Evolutionary conservation across 2,888 invertebrate genomes (phyloP), one percentile per base, ranked within the genome.

Genomic region (Synanthedon tipuliformis): DNA sequence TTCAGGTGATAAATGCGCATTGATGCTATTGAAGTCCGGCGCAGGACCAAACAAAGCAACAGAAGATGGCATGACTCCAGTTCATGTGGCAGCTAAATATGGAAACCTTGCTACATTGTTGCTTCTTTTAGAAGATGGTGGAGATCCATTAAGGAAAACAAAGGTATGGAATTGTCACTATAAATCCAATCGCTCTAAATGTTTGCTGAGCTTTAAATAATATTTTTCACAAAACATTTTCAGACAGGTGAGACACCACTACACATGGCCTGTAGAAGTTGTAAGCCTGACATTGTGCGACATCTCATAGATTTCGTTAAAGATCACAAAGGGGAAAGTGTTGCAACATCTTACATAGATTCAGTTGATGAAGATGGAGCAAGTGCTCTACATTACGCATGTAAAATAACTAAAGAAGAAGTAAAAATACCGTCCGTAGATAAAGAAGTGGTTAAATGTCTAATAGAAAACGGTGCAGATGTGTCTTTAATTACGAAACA

Each of bases 21-120:
- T 98, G 62, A 98, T 99, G 98, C 87, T 99, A 58, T 88, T 99
- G 41, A 99, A 99, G 80, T 98, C 98, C 3, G 99, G 99, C 0
- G 99, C 99, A 8, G 95, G 97, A 56, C 96, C 98, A 1, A 99
- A 99, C 83, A 91, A 98, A 57, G 92, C 94, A 3, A 98, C 97
- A 55, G 96, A 97, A 75, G 97, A 98, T 78, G 98, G 98, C 2
- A 95, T 98, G 85, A 98, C 98, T 1, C 97, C 99, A 0, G 94
- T 99, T 4, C 99, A 99, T 73, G 96, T 99, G 15, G 97, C 99
- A 0, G 96, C 98, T 0, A 92, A 95, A 62, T 92, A 94, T 68
- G 99, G 99, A 0, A 97, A 98, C 77, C 85, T 97, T 52, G 91
- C 93, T 53, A 96, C 98, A 7, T 89, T 97, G 52, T 84, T 94